Evolutionary conservation across 2,797 vertebrate genomes (phyloP).

Genomic region (Phrynocephalus guinanensis): DNA sequence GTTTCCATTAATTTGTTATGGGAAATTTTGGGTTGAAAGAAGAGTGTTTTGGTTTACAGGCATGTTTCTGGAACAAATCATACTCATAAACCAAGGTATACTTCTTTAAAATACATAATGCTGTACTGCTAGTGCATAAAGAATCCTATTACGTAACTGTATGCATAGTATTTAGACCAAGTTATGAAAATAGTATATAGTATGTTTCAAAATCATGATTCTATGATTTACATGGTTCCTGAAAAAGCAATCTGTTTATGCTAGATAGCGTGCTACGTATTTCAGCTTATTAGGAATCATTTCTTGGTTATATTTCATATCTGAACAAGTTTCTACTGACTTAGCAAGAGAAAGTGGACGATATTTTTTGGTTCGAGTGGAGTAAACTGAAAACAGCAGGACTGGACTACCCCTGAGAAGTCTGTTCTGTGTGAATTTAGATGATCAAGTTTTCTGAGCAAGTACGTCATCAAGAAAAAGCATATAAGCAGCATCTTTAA

Average conservation of each 20-base stretch:
- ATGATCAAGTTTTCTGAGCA: constrained; percentile 9
- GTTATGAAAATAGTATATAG: constrained; percentile 44
- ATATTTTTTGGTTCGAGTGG: constrained; percentile 19
- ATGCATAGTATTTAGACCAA: constrained; percentile 15
- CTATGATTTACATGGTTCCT: not conserved
- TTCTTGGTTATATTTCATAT: constrained; percentile 34
- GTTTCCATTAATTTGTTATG: too few relatives aligned
- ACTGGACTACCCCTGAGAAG: not conserved
- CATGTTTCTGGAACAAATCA: too few relatives aligned
- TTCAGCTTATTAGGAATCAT: constrained; percentile 31
- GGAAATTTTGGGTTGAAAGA: too few relatives aligned
- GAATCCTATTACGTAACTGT: constrained; percentile 18
- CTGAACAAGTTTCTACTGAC: constrained; percentile 16
- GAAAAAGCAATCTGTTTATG: constrained; percentile 19
- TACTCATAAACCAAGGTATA: not conserved
- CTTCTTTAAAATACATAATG: not conserved
- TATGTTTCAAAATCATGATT: constrained; percentile 28
- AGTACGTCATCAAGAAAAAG: not conserved
- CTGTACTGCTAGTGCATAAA: not conserved
- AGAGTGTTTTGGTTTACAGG: too few relatives aligned
- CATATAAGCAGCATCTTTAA: too few relatives aligned
- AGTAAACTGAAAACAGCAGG: constrained; percentile 32
- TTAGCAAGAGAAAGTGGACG: not conserved
- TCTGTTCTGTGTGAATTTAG: constrained; percentile 8
- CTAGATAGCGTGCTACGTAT: not conserved